Conservation (phyloP, 64 coral and sea anemone genomes). For the Pocillopora damicornis region DNA sequence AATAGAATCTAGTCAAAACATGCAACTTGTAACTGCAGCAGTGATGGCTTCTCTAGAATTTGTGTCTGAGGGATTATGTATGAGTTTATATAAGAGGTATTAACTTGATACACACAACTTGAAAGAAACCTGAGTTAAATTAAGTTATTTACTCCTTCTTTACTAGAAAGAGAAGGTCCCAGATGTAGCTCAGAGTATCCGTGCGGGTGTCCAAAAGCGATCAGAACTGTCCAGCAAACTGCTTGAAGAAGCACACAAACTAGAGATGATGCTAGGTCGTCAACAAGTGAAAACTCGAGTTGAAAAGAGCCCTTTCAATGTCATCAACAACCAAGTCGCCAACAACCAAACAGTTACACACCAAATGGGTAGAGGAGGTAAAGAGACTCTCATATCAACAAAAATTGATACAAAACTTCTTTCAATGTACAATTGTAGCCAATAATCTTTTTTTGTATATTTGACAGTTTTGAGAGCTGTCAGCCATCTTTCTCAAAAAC, state of each 20-base stretch:
- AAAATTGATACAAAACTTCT: background rate
- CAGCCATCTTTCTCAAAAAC: too few relatives aligned
- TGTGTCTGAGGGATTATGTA: too few relatives aligned
- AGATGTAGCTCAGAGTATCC: conserved; percentile 52
- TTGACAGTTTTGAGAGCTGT: too few relatives aligned
- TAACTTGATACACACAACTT: background rate
- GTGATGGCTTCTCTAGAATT: too few relatives aligned
- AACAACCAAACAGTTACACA: background rate
- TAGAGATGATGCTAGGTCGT: conserved; percentile 85
- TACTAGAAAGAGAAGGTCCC: conserved; percentile 85
- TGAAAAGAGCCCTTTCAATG: conserved; percentile 64
- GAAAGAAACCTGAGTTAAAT: background rate
- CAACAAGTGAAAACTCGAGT: conserved; percentile 90
- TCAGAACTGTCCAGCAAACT: conserved; percentile 85
- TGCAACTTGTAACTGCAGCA: too few relatives aligned
- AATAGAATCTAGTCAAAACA: too few relatives aligned
- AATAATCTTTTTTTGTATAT: background rate
- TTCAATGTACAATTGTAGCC: background rate
- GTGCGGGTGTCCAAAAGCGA: conserved; percentile 75
- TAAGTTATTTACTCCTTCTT: background rate
- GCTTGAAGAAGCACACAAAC: conserved; percentile 71
- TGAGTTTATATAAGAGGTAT: background rate
- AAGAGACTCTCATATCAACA: too few relatives aligned
- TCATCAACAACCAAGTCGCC: conserved; percentile 47
- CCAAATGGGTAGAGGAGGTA: conserved; percentile 10